Evolutionary conservation across 2,113 vertebrate species (phyloP).

Genomic region (Psittacula cyanocephala): DNA sequence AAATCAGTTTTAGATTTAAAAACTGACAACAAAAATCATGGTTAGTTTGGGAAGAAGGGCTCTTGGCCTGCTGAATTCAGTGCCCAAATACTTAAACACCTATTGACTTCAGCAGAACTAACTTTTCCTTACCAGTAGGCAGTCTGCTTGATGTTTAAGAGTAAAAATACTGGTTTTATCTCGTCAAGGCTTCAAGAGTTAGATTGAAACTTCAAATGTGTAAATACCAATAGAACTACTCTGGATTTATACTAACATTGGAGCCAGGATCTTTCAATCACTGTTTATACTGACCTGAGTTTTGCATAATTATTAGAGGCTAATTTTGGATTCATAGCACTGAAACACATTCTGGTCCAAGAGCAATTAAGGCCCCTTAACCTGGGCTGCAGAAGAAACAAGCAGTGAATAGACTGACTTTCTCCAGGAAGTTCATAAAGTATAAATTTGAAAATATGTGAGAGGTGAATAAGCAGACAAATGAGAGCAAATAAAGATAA

Average conservation of each 20-base stretch:
- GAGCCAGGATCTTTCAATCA: not conserved
- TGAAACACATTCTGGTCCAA: not conserved
- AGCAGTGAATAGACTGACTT: not conserved
- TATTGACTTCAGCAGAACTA: not conserved
- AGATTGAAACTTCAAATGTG: not conserved
- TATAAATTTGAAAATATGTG: not conserved
- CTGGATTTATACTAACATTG: not conserved
- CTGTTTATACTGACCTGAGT: not conserved
- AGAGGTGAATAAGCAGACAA: not conserved
- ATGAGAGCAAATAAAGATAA: not conserved
- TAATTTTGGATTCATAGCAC: not conserved
- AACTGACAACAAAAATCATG: not conserved
- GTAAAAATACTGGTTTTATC: not conserved
- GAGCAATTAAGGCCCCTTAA: not conserved
- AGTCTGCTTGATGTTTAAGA: not conserved
- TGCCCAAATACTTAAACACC: not conserved
- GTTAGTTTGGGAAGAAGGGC: not conserved
- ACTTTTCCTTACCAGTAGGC: not conserved
- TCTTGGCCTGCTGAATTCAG: not conserved
- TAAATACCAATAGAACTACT: not conserved
- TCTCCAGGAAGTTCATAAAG: not conserved
- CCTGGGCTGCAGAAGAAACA: not conserved
- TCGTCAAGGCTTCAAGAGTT: not conserved
- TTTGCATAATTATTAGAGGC: not conserved
- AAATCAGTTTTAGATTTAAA: not conserved